A percentile compares a stretch with the other conserved stretches of the same genome.
These are phyloP conservation scores for Argentina silus DNA, from an alignment of 2,797 vertebrate species.

Conservation along the genomic window DNA sequence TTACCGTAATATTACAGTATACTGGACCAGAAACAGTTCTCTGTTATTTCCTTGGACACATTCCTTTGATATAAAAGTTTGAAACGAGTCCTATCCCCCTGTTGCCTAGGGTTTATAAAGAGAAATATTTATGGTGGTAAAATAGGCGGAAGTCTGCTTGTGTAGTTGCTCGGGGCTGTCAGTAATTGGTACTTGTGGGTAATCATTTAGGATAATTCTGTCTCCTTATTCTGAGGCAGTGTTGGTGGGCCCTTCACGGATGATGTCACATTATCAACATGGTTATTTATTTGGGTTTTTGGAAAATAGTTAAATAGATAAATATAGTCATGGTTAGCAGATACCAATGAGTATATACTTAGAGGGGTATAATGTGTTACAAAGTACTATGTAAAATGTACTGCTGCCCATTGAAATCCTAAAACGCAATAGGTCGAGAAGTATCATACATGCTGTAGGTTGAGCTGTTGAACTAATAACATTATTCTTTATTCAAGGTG, in stretches of 20 bases:
- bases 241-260: constrained; percentile 16
- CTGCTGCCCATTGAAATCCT: too few relatives aligned
- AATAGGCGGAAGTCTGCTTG: constrained; percentile 25
- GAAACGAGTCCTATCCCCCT: constrained; percentile 24
- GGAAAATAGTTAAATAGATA: too few relatives aligned
- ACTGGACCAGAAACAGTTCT: background rate
- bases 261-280: constrained; percentile 24
- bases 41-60: constrained; percentile 29
- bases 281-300: constrained; percentile 7
- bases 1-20: background rate
- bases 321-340: too few relatives aligned
- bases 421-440: too few relatives aligned
- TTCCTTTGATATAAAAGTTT: constrained; percentile 44
- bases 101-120: constrained; percentile 39
- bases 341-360: too few relatives aligned
- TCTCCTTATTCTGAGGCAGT: constrained; percentile 3
- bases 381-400: too few relatives aligned
- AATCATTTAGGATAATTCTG: constrained; percentile 50
- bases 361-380: too few relatives aligned
- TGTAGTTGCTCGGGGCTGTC: constrained; percentile 28
- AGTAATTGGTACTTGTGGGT: constrained; percentile 49
- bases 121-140: constrained; percentile 51
- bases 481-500: constrained; percentile 13
- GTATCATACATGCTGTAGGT: too few relatives aligned
- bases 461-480: constrained; percentile 9